Evolutionary conservation across 2,888 invertebrate genomes (phyloP), one percentile per base, ranked within the genome.

Genomic region (Polydrusus tereticollis): DNA sequence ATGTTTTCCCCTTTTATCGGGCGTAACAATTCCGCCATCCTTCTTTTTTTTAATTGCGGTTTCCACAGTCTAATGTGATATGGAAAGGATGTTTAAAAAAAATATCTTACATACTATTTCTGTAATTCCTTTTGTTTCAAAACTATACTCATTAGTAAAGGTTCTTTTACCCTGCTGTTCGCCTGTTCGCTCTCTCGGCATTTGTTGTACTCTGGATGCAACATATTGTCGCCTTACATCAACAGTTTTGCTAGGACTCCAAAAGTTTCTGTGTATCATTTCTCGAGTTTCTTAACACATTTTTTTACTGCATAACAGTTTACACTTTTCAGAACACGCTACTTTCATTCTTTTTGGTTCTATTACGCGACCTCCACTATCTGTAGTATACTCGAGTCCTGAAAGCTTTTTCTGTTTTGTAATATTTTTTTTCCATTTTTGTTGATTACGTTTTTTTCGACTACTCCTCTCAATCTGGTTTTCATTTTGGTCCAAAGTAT

Each of bases 1-100:
- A 8, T 59, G 59, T 67, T 62, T 75, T 23, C 75, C 69, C 60
- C 72, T 74, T 69, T 70, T 73, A 29, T n/a, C n/a, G n/a, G n/a
- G n/a, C n/a, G n/a, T n/a, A n/a, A n/a, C n/a, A n/a, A n/a, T n/a
- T n/a, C n/a, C n/a, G n/a, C n/a, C n/a, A n/a, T n/a, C n/a, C n/a
- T n/a, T n/a, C n/a, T n/a, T n/a, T n/a, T n/a, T n/a, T n/a, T n/a
- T n/a, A n/a, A n/a, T n/a, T n/a, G n/a, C n/a, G n/a, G n/a, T n/a
- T n/a, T n/a, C n/a, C n/a, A n/a, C n/a, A n/a, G n/a, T n/a, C n/a
- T n/a, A n/a, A n/a, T n/a, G n/a, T n/a, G n/a, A n/a, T n/a, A n/a
- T n/a, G n/a, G n/a, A n/a, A n/a, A n/a, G n/a, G n/a, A n/a, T n/a
- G n/a, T n/a, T n/a, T n/a, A n/a, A n/a, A n/a, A n/a, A n/a, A n/a